Base-by-base conservation (phyloP, 2,113 vertebrate genomes). In the Thermophis baileyi region DNA sequence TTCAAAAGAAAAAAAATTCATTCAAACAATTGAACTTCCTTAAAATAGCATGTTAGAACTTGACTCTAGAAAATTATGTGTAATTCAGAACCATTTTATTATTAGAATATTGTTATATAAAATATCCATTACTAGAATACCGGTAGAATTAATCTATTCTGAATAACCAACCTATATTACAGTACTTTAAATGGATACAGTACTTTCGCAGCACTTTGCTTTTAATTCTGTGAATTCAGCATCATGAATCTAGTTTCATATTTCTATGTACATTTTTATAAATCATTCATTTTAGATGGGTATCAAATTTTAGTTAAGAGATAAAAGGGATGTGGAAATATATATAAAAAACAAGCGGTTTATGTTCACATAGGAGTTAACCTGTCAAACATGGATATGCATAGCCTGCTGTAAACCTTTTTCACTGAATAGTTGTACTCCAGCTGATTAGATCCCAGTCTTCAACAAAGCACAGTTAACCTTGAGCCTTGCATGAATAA, bases 381-480 rank as follows among this genome's bases (percentile, higher is more conserved):
- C 30, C 69, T 89, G 14, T 18, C 25, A 55, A 92, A 89, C 53
- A 57, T 55, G 40, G 40, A 57, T 87, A 30, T 49, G 47, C 35
- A 51, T 1, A 55, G 9, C n/a, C 16, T 16, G 63, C 25, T 85
- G 18, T 46, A 54, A 53, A 30, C 25, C 24, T 11, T 55, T 85
- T n/a, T 55, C 16, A 88, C 25, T 20, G 16, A 40, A 22, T 18
- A 85, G 11, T 91, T 91, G 30, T 2, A 0, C 47, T 93, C 63
- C 60, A 93, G 2, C 30, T 91, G 3, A 86, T 40, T 57, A 44
- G 47, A 89, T 27, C 89, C 0, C 40, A 25, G 46, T 54, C 35
- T 54, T 8, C 46, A 88, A 4, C 40, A 46, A 92, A 5, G 85
- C n/a, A 87, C 90, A 93, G 89, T 94, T 92, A 92, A 93, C 60